phyloP scores from a whole-genome alignment of 2,797 vertebrate genomes.

The Meda fulgida region DNA sequence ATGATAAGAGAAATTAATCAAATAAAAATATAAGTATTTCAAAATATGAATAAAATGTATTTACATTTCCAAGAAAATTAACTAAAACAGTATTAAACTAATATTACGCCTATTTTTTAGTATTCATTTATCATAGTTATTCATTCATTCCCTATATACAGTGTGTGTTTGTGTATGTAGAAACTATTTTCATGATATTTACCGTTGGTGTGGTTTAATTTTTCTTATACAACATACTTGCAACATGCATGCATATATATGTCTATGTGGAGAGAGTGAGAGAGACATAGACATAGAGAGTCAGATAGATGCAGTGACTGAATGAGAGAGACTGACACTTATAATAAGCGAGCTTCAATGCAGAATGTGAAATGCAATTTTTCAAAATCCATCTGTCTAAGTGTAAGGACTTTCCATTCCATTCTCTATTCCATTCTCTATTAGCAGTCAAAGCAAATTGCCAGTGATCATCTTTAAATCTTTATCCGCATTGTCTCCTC shows the following conservation, averaged over 20 bases:
- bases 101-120: not conserved
- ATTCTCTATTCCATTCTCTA: slow-evolving; percentile 64
- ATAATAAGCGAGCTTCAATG: slow-evolving; percentile 57
- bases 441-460: slow-evolving; percentile 62
- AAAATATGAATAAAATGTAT: not conserved
- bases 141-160: not conserved
- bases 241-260: not conserved
- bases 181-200: not conserved
- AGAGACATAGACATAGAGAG: slow-evolving; percentile 3
- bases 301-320: slow-evolving; percentile 33
- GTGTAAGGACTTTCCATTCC: slow-evolving; percentile 61
- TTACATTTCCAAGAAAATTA: not conserved
- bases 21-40: not conserved
- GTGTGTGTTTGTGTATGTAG: not conserved
- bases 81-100: not conserved
- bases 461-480: slow-evolving; percentile 66
- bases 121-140: not conserved
- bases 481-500: slow-evolving; percentile 62
- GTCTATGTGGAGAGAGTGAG: not conserved
- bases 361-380: slow-evolving; percentile 57
- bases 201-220: not conserved
- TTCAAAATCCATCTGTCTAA: slow-evolving; percentile 57
- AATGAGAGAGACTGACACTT: slow-evolving; percentile 38
- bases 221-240: not conserved
- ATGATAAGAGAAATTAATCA: not conserved